Evolutionary conservation across 1,140 invertebrate species (phyloP).

Genomic region (Cataglyphis hispanica): DNA sequence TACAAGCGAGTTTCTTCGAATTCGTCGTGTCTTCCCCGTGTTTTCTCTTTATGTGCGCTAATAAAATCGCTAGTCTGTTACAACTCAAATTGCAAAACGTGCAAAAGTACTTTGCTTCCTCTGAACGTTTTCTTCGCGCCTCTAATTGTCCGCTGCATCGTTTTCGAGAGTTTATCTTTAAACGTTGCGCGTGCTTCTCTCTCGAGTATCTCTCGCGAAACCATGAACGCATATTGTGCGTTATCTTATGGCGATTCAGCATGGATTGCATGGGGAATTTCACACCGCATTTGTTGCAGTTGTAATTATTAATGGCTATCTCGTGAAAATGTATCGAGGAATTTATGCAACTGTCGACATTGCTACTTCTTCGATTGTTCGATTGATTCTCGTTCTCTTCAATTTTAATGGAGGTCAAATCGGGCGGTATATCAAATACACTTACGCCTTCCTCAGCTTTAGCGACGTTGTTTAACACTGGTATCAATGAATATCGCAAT

Average conservation of each 20-base stretch:
- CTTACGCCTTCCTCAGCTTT: neutral
- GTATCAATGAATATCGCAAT: conserved; percentile 59
- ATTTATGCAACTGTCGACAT: neutral
- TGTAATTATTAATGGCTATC: neutral
- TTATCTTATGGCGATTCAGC: conserved; percentile 77
- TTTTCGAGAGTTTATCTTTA: neutral
- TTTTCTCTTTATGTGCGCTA: conserved; percentile 49
- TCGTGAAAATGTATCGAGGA: conserved; percentile 11
- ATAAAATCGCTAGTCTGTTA: neutral
- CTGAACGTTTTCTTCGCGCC: neutral
- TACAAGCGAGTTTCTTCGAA: neutral
- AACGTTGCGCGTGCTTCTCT: neutral
- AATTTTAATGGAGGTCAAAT: conserved; percentile 6
- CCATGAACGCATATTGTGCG: conserved; percentile 60
- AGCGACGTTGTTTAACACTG: neutral
- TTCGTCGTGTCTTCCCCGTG: conserved; percentile 2
- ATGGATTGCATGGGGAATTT: conserved; percentile 79
- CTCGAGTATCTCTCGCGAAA: neutral
- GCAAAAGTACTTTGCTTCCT: conserved; percentile 52
- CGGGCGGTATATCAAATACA: neutral
- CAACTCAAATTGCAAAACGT: conserved; percentile 60
- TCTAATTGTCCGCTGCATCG: neutral
- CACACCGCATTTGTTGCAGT: conserved; percentile 78
- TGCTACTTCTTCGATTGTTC: neutral
- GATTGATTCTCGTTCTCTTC: conserved; percentile 6